Percentiles rank a stretch among this genome's conserved stretches.
Evolutionary conservation across 2,888 invertebrate genomes (phyloP).

Genomic region (Brachypterus glaber): DNA sequence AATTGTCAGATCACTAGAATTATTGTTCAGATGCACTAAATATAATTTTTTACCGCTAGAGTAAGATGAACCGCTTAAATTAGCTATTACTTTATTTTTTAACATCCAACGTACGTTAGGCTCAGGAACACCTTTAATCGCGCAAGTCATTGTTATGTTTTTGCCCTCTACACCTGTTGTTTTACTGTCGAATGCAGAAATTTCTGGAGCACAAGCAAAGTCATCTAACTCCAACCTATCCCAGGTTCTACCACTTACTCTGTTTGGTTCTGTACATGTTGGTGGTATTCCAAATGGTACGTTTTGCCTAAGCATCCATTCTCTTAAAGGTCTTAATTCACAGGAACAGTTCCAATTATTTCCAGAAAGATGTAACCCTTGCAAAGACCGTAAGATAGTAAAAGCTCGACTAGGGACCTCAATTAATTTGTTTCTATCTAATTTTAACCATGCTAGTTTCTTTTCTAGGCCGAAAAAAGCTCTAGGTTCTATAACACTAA

Average conservation of each 20-base stretch:
- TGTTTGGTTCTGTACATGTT: conserved; percentile 55
- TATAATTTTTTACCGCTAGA: conserved; percentile 51
- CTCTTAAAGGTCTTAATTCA: conserved; percentile 58
- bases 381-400: conserved; percentile 57
- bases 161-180: conserved; percentile 60
- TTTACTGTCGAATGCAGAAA: conserved; percentile 49
- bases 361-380: conserved; percentile 65
- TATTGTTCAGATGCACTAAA: conserved; percentile 55
- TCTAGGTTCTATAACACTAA: conserved; percentile 56
- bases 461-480: conserved; percentile 65
- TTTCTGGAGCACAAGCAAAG: conserved; percentile 68
- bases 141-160: conserved; percentile 64
- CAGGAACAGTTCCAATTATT: conserved; percentile 83
- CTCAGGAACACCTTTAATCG: conserved; percentile 59
- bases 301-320: conserved; percentile 71
- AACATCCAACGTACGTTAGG: conserved; percentile 65
- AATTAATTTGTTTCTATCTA: conserved; percentile 64
- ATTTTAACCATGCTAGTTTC: conserved; percentile 64
- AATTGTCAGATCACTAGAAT: conserved; percentile 64
- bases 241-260: conserved; percentile 60
- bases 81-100: conserved; percentile 59
- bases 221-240: conserved; percentile 68
- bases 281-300: conserved; percentile 66
- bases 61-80: conserved; percentile 44
- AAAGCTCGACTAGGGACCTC: conserved; percentile 58